Base-by-base conservation (phyloP, 2,888 invertebrate genomes). In the Acronicta alni region DNA sequence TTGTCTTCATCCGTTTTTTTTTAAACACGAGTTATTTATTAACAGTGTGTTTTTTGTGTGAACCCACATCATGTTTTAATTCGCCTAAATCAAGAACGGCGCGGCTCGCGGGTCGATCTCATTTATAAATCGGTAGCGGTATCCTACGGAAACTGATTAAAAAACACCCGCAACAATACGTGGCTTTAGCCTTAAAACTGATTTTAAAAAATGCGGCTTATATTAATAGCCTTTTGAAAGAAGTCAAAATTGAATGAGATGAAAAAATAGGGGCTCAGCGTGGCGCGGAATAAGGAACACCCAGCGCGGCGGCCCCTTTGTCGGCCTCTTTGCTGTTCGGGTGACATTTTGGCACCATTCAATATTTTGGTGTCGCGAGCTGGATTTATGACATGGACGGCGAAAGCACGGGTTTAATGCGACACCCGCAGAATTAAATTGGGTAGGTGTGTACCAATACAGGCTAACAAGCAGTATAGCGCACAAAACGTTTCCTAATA, bases 271-370 rank as follows among this genome's bases (percentile, higher is more conserved):
- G 88, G 93, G 92, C 90, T 92, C 92, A 87, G 86, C 82, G 86
- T 89, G 87, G 87, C 80, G 79, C 80, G 82, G 88, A 83, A 86
- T 87, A 89, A 89, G 86, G 92, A 93, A 92, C 94, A 93, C 94
- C 94, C 94, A 94, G 87, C 61, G 90, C 66, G 93, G 92, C 93
- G 92, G 92, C 72, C 35, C 76, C 88, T 91, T 93, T 93, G 94
- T 91, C 93, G 94, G 94, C 82, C 26, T 81, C 92, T 93, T 93
- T 94, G 88, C 88, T 79, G 81, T 81, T 86, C 87, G 86, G 91
- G 90, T 94, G 94, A 93, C 94, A 94, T 92, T 94, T 93, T 93
- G 93, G 89, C 93, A 94, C 93, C 89, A 93, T 94, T 92, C 93
- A 94, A 91, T 93, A 92, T 91, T 92, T 93, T 89, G 92, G 92